These are phyloP conservation scores for Oryzias curvinotus DNA, from an alignment of 2,113 vertebrate genomes.

Conservation along the genomic window DNA sequence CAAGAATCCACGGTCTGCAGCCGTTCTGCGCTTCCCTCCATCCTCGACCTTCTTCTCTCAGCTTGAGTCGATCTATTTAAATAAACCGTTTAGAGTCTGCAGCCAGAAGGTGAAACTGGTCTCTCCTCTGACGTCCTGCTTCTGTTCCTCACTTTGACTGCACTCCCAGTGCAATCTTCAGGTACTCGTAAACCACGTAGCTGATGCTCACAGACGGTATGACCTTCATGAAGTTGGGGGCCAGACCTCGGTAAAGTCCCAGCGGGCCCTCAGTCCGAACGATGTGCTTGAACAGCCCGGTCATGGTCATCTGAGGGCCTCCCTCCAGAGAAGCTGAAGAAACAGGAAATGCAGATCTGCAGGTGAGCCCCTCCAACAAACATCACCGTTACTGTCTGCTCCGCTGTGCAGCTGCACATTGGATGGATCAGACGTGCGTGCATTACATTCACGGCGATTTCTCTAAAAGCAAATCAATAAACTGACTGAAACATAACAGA, in stretches of 20 bases:
- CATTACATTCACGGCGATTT: too few species aligned
- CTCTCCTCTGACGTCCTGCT: neutral
- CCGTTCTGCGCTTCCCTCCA: too few species aligned
- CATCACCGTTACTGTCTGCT: too few species aligned
- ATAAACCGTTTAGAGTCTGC: too few species aligned
- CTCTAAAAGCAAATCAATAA: too few species aligned
- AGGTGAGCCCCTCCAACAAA: too few species aligned
- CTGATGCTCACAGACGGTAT: slow-evolving; percentile 98
- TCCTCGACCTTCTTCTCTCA: too few species aligned
- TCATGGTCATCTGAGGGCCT: slow-evolving; percentile 88
- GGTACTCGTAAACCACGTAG: slow-evolving; percentile 95
- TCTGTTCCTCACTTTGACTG: slow-evolving; percentile 83
- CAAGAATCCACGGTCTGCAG: too few species aligned
- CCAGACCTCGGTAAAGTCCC: slow-evolving; percentile 93
- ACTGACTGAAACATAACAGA: too few species aligned
- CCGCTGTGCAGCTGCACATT: too few species aligned
- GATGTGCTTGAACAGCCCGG: slow-evolving; percentile 89
- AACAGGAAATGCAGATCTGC: neutral
- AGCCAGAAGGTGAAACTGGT: neutral
- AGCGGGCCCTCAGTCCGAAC: slow-evolving; percentile 87
- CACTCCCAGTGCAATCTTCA: slow-evolving; percentile 89
- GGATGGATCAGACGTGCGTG: too few species aligned
- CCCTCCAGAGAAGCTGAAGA: slow-evolving; percentile 83
- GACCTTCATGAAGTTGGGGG: slow-evolving; percentile 99
- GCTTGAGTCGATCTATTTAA: too few species aligned